A percentile compares a stretch with the other conserved stretches of the same genome.
Conservation (phyloP, 2,113 vertebrate genomes). For the Ictidomys tridecemlineatus region DNA sequence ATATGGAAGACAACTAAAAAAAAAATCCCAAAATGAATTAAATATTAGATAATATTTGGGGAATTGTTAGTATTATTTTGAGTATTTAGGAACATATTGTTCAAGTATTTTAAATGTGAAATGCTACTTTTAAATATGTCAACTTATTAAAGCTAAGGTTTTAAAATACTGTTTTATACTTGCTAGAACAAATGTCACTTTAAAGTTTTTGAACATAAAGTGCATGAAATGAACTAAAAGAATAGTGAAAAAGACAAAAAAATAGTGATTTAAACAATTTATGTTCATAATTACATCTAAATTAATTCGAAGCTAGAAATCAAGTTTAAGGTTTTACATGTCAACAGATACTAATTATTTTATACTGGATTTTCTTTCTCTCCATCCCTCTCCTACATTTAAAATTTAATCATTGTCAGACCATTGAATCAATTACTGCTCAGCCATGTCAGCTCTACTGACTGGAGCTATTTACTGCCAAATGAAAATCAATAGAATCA, state of each 20-base stretch:
- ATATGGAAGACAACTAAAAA: not conserved
- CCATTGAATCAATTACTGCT: not conserved
- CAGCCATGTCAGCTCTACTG: not conserved
- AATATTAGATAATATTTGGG: not conserved
- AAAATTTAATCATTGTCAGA: slow-evolving; percentile 38
- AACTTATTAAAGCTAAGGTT: not conserved
- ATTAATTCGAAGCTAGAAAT: not conserved
- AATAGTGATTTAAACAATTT: not conserved
- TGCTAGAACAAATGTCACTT: not conserved
- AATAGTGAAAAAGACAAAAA: not conserved
- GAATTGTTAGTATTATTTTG: not conserved
- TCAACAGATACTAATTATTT: slow-evolving; percentile 28
- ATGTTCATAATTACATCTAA: not conserved
- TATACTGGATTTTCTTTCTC: not conserved
- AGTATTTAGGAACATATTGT: not conserved
- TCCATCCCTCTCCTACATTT: not conserved
- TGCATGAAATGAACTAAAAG: not conserved
- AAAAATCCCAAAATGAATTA: not conserved
- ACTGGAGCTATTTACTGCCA: slow-evolving; percentile 41
- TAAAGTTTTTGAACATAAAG: not conserved
- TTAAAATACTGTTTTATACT: not conserved
- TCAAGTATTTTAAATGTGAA: slow-evolving; percentile 13
- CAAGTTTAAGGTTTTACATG: not conserved
- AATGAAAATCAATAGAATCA: slow-evolving; percentile 67
- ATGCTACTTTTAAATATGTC: not conserved